Conservation (phyloP, 2,113 vertebrate genomes). For the Geococcyx californianus region DNA sequence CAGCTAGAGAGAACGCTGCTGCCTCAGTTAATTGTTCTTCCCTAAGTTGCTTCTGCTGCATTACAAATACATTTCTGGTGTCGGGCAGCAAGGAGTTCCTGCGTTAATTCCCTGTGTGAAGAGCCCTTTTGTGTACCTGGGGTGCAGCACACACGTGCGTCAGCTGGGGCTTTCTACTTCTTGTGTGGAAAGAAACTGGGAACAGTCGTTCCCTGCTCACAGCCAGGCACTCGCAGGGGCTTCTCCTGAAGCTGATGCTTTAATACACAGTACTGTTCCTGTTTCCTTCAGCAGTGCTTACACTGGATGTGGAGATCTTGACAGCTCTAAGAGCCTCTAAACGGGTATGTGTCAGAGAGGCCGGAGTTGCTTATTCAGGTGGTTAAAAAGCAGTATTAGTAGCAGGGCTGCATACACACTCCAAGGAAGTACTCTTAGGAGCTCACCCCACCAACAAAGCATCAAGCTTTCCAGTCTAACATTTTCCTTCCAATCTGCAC, state of each 20-base stretch:
- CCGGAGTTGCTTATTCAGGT: neutral
- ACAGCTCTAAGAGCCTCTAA: neutral
- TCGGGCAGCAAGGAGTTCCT: neutral
- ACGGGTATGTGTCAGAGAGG: neutral
- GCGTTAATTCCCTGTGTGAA: neutral
- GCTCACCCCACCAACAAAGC: neutral
- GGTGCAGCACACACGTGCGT: rapidly evolving
- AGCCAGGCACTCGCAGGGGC: neutral
- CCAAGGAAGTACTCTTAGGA: neutral
- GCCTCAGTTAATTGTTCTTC: neutral
- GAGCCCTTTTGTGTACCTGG: neutral
- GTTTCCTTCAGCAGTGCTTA: neutral
- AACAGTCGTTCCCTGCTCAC: neutral
- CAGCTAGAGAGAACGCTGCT: neutral
- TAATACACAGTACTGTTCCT: neutral
- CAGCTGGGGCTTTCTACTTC: neutral
- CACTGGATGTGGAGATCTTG: neutral
- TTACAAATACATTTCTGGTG: neutral
- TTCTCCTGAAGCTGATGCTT: neutral
- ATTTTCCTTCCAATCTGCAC: neutral
- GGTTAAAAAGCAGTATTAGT: neutral
- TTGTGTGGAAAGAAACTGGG: neutral
- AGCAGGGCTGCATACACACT: neutral
- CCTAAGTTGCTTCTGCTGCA: rapidly evolving
- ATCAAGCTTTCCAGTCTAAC: neutral